phyloP scores from a whole-genome alignment of 2,113 vertebrate genomes.

The Chamaea fasciata region DNA sequence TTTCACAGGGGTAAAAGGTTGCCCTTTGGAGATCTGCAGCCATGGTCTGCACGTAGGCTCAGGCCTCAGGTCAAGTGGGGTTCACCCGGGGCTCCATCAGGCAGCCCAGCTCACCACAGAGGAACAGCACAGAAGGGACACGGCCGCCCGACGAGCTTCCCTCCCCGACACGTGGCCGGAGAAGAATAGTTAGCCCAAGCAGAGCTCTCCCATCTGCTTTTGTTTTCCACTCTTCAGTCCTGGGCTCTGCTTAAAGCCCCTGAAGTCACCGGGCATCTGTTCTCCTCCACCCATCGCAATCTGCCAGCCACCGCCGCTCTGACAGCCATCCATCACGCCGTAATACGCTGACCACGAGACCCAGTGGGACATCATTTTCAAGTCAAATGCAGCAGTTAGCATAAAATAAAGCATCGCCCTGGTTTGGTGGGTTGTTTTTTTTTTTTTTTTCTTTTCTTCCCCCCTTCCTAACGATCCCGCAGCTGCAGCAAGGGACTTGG shows the following conservation, averaged over 20 bases:
- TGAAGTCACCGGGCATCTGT: conserved; percentile 81
- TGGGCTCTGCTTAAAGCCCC: conserved; percentile 70
- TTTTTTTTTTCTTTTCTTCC: too few species aligned
- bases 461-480: conserved; percentile 60
- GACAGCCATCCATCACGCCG: conserved; percentile 88
- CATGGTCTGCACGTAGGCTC: background rate
- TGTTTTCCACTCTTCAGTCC: conserved; percentile 71
- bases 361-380: conserved; percentile 80
- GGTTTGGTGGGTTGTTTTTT: background rate
- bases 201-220: conserved; percentile 73
- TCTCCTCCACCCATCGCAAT: conserved; percentile 81
- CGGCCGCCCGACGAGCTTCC: background rate
- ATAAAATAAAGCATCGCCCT: conserved; percentile 77
- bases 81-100: background rate
- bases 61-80: background rate
- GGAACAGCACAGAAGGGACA: conserved; percentile 28
- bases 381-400: conserved; percentile 79
- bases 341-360: conserved; percentile 81
- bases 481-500: conserved; percentile 75
- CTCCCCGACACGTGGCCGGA: background rate
- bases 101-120: background rate
- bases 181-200: conserved; percentile 51
- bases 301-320: conserved; percentile 69
- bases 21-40: background rate
- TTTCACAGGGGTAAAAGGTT: background rate